A percentile compares a stretch with the other conserved stretches of the same genome.
phyloP scores from a whole-genome alignment of 2,888 invertebrate genomes.

The Pristionchus arcanus region DNA sequence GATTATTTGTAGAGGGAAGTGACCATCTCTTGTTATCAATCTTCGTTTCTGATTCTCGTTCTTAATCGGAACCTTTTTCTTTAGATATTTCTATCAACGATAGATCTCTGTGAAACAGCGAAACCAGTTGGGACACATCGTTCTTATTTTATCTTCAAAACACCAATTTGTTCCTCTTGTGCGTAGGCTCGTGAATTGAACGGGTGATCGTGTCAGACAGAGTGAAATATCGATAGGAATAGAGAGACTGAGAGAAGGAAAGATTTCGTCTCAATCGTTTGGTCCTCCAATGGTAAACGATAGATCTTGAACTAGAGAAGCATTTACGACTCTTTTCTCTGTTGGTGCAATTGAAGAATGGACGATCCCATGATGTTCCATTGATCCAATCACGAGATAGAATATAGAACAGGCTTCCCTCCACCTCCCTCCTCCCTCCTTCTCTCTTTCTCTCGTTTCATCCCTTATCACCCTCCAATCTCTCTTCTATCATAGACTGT shows the following conservation, averaged over 20 bases:
- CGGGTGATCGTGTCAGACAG: not conserved
- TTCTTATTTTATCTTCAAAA: not conserved
- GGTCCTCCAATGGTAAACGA: not conserved
- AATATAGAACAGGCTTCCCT: slow-evolving; percentile 18
- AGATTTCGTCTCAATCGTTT: not conserved
- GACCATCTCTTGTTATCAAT: not conserved
- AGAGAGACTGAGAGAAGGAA: not conserved
- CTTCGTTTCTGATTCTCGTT: not conserved
- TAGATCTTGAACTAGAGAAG: not conserved
- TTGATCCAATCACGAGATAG: slow-evolving; percentile 13
- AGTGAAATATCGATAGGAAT: not conserved
- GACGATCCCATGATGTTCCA: slow-evolving; percentile 17
- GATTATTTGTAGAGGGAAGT: slow-evolving; percentile 32
- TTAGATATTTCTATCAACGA: not conserved
- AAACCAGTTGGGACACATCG: not conserved
- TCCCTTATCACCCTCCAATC: slow-evolving; percentile 8
- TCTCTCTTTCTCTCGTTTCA: slow-evolving; percentile 42
- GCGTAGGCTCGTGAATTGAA: not conserved
- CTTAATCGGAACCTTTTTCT: not conserved
- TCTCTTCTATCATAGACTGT: slow-evolving; percentile 18
- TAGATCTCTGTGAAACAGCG: not conserved
- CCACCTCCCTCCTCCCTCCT: slow-evolving; percentile 28
- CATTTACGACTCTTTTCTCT: not conserved
- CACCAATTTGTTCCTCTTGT: not conserved
- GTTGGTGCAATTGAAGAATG: slow-evolving; percentile 19